phyloP scores from a whole-genome alignment of 2,113 vertebrate species.

The Vulpes lagopus region DNA sequence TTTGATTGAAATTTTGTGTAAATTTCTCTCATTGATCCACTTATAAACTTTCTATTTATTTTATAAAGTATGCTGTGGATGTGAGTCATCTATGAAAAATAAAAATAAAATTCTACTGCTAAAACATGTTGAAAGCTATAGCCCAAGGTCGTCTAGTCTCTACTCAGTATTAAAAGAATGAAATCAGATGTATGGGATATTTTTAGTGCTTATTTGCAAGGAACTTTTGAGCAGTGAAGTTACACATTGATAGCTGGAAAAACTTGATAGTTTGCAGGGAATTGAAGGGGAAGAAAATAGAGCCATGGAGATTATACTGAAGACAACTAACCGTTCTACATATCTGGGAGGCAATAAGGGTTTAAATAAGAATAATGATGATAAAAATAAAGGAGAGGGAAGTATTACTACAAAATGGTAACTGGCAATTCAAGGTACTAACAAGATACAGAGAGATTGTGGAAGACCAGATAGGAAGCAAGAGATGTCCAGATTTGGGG shows the following conservation, averaged over 20 bases:
- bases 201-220: slow-evolving; percentile 31
- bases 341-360: too few relatives aligned
- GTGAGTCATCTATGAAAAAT: not conserved
- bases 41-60: slow-evolving; percentile 45
- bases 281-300: not conserved
- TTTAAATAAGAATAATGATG: not conserved
- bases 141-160: not conserved
- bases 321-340: not conserved
- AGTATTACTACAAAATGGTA: not conserved
- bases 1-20: slow-evolving; percentile 33
- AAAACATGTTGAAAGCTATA: not conserved
- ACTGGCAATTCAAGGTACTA: not conserved
- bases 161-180: not conserved
- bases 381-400: slow-evolving; percentile 13
- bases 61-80: slow-evolving; percentile 9
- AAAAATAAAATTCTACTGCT: slow-evolving; percentile 47
- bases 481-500: not conserved
- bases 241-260: not conserved
- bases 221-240: not conserved
- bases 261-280: not conserved
- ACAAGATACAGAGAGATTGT: not conserved
- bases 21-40: not conserved
- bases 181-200: not conserved
- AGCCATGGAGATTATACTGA: not conserved
- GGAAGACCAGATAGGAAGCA: not conserved